Conservation (phyloP, 2,797 vertebrate species). For the Alectoris magna region DNA sequence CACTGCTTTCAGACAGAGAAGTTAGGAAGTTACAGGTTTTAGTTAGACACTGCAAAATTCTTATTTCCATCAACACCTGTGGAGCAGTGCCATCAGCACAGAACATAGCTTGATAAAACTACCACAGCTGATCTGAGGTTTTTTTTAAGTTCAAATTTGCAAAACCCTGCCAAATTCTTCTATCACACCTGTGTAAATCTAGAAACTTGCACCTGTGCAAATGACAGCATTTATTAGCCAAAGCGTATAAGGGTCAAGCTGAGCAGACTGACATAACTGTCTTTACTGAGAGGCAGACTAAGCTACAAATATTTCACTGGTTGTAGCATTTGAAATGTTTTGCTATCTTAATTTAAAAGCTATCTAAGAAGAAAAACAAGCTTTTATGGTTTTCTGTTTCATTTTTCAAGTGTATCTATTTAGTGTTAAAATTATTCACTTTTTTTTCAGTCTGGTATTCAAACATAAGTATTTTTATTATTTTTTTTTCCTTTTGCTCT, state of each 20-base stretch:
- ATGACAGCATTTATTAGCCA: constrained; percentile 37
- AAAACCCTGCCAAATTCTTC: constrained; percentile 40
- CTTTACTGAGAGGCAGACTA: not conserved
- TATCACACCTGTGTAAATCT: constrained; percentile 51
- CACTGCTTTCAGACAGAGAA: not conserved
- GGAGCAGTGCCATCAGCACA: not conserved
- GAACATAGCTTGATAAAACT: not conserved
- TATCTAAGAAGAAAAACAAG: not conserved
- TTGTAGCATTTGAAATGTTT: not conserved
- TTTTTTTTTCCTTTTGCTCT: not conserved
- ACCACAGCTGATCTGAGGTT: not conserved
- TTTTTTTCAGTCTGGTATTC: not conserved
- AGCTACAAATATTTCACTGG: not conserved
- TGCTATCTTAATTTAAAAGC: not conserved
- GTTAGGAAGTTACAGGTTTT: not conserved
- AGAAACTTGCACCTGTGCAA: constrained; percentile 54
- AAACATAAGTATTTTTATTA: not conserved
- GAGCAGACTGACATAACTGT: not conserved
- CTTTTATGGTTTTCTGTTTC: not conserved
- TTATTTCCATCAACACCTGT: not conserved
- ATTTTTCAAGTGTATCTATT: not conserved
- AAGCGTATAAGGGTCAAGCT: constrained; percentile 27
- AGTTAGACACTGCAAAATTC: not conserved
- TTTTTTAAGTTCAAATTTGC: not conserved
- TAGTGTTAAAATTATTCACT: not conserved